Evolutionary conservation across 2,797 vertebrate genomes (phyloP).

Genomic region (Neomorphus geoffroyi): DNA sequence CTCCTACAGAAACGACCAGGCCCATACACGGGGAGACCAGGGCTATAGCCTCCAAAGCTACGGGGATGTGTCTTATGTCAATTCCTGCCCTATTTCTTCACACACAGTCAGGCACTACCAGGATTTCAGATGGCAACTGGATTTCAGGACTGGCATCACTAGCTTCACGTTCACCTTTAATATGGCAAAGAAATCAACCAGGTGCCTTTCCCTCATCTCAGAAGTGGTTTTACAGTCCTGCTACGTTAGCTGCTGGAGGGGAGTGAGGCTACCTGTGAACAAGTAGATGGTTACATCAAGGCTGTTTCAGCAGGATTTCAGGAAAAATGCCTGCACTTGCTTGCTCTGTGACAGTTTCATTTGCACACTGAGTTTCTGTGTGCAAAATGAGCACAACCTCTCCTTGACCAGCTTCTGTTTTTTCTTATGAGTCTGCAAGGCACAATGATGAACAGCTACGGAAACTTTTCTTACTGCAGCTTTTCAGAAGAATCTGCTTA

Average conservation of each 20-base stretch:
- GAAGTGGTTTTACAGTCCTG: not conserved
- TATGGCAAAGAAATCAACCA: not conserved
- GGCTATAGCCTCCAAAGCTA: not conserved
- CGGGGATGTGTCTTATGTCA: not conserved
- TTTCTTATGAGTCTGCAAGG: not conserved
- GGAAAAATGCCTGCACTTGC: not conserved
- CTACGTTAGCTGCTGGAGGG: not conserved
- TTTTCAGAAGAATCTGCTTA: not conserved
- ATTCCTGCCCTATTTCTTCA: not conserved
- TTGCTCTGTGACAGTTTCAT: not conserved
- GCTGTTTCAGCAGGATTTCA: not conserved
- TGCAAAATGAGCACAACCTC: not conserved
- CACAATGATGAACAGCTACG: not conserved
- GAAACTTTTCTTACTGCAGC: not conserved
- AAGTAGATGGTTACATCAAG: not conserved
- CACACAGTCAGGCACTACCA: not conserved
- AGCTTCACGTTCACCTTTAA: not conserved
- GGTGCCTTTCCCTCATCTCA: not conserved
- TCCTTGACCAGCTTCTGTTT: not conserved
- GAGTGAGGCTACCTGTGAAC: not conserved
- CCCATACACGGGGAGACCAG: rapidly evolving
- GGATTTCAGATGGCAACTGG: not conserved
- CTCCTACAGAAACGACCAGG: not conserved
- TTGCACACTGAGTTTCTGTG: not conserved
- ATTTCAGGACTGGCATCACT: not conserved